Evolutionary conservation across 2,888 invertebrate genomes (phyloP), one percentile per base, ranked within the genome.

Genomic region (Thera britannica): DNA sequence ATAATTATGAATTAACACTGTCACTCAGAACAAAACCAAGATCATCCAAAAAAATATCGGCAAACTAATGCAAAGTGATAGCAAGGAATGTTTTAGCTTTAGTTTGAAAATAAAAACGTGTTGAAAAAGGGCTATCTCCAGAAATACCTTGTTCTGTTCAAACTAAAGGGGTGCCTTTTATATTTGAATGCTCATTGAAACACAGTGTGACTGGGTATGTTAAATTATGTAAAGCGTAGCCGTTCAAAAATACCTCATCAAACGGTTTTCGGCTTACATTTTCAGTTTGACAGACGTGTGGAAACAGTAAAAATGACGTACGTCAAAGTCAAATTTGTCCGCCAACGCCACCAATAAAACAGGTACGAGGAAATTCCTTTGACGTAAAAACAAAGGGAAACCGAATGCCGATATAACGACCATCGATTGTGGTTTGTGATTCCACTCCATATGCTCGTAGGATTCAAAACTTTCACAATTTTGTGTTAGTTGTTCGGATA

Each of bases 291-390:
- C 36, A 5, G 36, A 36, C 51, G 56, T 3, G 48, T 49, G 12
- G 51, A 58, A 12, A 59, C 60, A 60, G 54, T 58, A 36, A 38
- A 36, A 55, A 7, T 23, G 12, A 9, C 8, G 44, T 54, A 9
- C 2, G 55, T 54, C 51, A 66, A 67, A 62, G 58, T 54, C 46
- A 62, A 66, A 57, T 46, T 56, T 51, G 61, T 36, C 44, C 60
- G 56, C 23, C 23, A 23, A 23, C 41, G 48, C 36, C 8, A 12
- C 57, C 12, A 59, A 63, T 63, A 59, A 62, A 51, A 55, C 1
- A 23, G 23, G 23, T 41, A 46, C 57, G 58, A 44, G 12, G 55
- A 65, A 57, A 65, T 60, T 54, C 62, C 59, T 59, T 67, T 68
- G 62, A 59, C 59, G 56, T 46, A n/a, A n/a, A 58, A 56, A 52